Evolutionary conservation across 1,140 invertebrate species (phyloP), one percentile per base, ranked within the genome.

Genomic region (Xylocopa sonorina): DNA sequence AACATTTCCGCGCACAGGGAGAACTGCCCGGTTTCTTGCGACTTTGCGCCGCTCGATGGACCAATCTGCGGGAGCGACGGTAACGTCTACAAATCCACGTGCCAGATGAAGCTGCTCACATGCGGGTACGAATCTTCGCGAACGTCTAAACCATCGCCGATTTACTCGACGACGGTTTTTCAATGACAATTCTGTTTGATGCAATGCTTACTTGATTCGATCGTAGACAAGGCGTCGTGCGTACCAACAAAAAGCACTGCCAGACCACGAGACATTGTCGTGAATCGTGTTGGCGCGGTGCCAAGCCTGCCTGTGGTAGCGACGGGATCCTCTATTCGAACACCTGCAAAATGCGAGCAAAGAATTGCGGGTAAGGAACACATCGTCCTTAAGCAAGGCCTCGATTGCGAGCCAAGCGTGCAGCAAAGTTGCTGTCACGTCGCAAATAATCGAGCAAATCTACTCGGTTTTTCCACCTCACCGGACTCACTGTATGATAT

Each of bases 21-120:
- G 89, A 97, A 97, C 89, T 98, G 97, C 87, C 97, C 97, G 1
- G 95, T 97, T 1, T 95, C 96, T 78, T 98, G 97, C 89, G 96
- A 96, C 24, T 95, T 95, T 84, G 96, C 96, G 0, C 97, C 97
- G 0, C 93, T 96, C 60, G 97, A 98, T 88, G 97, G 97, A 24
- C 97, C 97, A 0, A 96, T 99, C 82, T 99, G 98, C 89, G 98
- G 97, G 14, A 97, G 96, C 69, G 97, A 99, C 90, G 97, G 98
- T 41, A 97, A 97, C 87, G 97, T 98, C 0, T 99, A 99, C 93
- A 96, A 96, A 87, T 98, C 96, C 75, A 98, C 97, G 9, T 99
- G 98, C 90, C 96, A 98, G 85, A 98, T 99, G 97, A 97, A 97
- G 89, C 94, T 97, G 64, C 93, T 97, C 6, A 98, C 97, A 57